Percentiles rank a stretch among this genome's conserved stretches.
phyloP scores from a whole-genome alignment of 2,797 vertebrate genomes.

The Phrynocephalus guinanensis region DNA sequence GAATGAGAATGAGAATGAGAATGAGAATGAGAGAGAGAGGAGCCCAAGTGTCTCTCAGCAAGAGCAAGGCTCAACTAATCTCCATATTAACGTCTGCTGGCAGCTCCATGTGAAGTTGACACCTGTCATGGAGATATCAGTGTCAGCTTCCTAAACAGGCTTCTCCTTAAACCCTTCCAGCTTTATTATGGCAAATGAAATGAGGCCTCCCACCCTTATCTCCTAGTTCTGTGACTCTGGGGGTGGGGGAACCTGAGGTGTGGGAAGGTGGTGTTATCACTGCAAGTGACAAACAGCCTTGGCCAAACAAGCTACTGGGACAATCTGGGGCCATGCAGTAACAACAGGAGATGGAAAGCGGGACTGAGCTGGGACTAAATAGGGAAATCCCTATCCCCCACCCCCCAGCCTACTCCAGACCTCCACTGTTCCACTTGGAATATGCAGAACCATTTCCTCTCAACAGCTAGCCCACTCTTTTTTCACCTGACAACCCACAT shows the following conservation, averaged over 20 bases:
- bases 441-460: slow-evolving; percentile 22
- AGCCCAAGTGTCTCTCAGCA: slow-evolving; percentile 41
- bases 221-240: slow-evolving; percentile 34
- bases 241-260: slow-evolving; percentile 73
- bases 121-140: slow-evolving; percentile 76
- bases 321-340: slow-evolving; percentile 26
- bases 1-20: no score
- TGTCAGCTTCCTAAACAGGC: slow-evolving; percentile 74
- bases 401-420: neutral
- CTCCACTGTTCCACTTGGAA: neutral
- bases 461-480: neutral
- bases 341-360: neutral
- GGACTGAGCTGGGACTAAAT: slow-evolving; percentile 8
- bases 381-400: neutral
- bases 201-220: slow-evolving; percentile 65
- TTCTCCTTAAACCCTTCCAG: slow-evolving; percentile 58
- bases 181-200: slow-evolving; percentile 63
- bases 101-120: slow-evolving; percentile 70
- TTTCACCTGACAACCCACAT: slow-evolving; percentile 5
- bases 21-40: no score
- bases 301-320: slow-evolving; percentile 59
- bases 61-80: slow-evolving; percentile 73
- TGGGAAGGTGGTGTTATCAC: slow-evolving; percentile 73
- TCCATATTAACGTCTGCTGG: slow-evolving; percentile 60
- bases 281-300: slow-evolving; percentile 69